These are phyloP conservation scores for Drosophila sturtevanti DNA, from an alignment of 1,140 invertebrate species.

Conservation along the genomic window DNA sequence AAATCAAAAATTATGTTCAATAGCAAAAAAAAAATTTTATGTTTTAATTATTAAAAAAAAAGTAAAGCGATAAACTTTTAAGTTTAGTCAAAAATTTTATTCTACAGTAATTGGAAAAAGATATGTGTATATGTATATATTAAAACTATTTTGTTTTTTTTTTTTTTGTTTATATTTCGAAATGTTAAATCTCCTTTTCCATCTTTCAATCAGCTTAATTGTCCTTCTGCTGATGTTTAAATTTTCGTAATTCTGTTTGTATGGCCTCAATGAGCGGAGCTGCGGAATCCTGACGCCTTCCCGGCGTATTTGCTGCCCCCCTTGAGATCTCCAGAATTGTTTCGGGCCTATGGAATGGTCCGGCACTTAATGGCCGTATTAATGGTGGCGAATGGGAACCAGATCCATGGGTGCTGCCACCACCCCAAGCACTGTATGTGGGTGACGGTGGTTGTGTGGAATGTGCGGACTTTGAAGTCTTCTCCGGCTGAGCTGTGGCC, in stretches of 20 bases:
- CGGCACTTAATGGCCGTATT: constrained; percentile 85
- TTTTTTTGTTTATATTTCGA: not conserved
- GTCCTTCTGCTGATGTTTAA: constrained; percentile 61
- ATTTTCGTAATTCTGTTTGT: constrained; percentile 85
- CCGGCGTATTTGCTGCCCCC: constrained; percentile 56
- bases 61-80: not conserved
- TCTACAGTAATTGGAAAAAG: constrained; percentile 33
- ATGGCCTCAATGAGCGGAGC: constrained; percentile 87
- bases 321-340: constrained; percentile 70
- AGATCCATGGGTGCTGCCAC: constrained; percentile 68
- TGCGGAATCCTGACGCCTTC: constrained; percentile 60
- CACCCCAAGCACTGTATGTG: constrained; percentile 75
- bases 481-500: constrained; percentile 77
- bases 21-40: not conserved
- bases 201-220: constrained; percentile 22
- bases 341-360: constrained; percentile 85
- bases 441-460: constrained; percentile 79
- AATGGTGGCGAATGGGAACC: constrained; percentile 72
- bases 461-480: constrained; percentile 68
- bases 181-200: not conserved
- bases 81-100: constrained; percentile 30
- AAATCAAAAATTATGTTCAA: constrained; percentile 26
- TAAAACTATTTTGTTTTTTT: constrained; percentile 2
- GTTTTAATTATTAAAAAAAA: not conserved
- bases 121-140: not conserved